Evolutionary conservation across 1,140 invertebrate genomes (phyloP).

Genomic region (Danaus plexippus): DNA sequence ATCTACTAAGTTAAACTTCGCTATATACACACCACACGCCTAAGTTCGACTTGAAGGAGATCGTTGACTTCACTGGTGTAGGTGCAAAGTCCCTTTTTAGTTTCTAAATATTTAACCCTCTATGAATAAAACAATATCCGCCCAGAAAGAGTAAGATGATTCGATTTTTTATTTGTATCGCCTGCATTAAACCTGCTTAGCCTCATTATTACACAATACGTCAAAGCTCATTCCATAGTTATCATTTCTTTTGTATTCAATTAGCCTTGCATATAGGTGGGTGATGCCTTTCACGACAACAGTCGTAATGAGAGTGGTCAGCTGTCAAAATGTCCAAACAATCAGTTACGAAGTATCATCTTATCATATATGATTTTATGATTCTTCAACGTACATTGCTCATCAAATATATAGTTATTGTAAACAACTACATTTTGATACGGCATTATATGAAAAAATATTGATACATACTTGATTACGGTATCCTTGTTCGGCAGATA

Average conservation of each 20-base stretch:
- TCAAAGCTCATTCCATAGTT: constrained; percentile 58
- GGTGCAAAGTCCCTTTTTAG: no score
- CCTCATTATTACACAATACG: constrained; percentile 44
- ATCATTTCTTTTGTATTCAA: constrained; percentile 70
- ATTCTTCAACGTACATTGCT: constrained; percentile 18
- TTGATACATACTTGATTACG: constrained; percentile 4
- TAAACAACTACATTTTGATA: constrained; percentile 2
- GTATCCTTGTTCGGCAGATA: constrained; percentile 29
- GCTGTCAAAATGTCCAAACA: constrained; percentile 70
- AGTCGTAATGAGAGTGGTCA: constrained; percentile 68
- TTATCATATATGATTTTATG: no score
- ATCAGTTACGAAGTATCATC: constrained; percentile 37
- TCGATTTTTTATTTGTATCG: neutral
- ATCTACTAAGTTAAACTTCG: neutral
- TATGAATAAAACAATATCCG: neutral
- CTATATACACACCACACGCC: no score
- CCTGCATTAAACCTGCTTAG: constrained; percentile 6
- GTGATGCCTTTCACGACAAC: constrained; percentile 67
- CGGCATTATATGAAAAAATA: constrained; percentile 18
- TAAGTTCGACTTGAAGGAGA: no score
- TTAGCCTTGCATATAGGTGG: constrained; percentile 67
- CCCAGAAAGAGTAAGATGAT: neutral
- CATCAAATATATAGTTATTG: constrained; percentile 1
- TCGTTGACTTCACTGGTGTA: no score
- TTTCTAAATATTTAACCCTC: no score